phyloP scores from a whole-genome alignment of 2,888 invertebrate genomes.

The Idaea biselata region DNA sequence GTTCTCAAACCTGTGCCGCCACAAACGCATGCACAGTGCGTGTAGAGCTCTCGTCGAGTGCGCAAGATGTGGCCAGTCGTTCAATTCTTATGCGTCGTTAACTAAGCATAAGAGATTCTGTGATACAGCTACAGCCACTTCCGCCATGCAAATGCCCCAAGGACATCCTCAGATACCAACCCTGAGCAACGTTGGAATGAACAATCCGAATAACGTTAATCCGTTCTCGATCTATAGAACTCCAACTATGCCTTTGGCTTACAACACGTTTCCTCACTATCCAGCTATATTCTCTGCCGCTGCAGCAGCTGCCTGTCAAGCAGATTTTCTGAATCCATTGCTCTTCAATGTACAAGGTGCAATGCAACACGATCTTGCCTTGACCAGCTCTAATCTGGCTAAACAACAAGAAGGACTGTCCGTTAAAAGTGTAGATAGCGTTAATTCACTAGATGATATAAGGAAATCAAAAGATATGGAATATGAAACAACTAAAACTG shows the following conservation, averaged over 20 bases:
- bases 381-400: conserved; percentile 77
- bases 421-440: conserved; percentile 70
- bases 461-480: conserved; percentile 63
- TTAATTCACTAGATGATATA: conserved; percentile 64
- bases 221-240: conserved; percentile 88
- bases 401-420: conserved; percentile 74
- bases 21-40: conserved; percentile 98
- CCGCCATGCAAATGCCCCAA: conserved; percentile 66
- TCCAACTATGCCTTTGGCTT: conserved; percentile 82
- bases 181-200: conserved; percentile 69
- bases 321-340: conserved; percentile 83
- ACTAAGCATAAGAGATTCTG: conserved; percentile 98
- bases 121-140: conserved; percentile 85
- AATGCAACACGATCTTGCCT: conserved; percentile 75
- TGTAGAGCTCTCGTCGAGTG: conserved; percentile 97
- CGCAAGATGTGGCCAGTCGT: conserved; percentile 95
- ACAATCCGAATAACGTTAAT: conserved; percentile 69
- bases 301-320: conserved; percentile 76
- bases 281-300: conserved; percentile 77
- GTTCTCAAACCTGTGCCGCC: conserved; percentile 99
- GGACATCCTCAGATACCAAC: conserved; percentile 65
- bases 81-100: conserved; percentile 94
- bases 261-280: conserved; percentile 83
- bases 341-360: conserved; percentile 82
- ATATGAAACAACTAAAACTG: conserved; percentile 50